phyloP scores from a whole-genome alignment of 2,888 invertebrate species.

The Hypomecis punctinalis region DNA sequence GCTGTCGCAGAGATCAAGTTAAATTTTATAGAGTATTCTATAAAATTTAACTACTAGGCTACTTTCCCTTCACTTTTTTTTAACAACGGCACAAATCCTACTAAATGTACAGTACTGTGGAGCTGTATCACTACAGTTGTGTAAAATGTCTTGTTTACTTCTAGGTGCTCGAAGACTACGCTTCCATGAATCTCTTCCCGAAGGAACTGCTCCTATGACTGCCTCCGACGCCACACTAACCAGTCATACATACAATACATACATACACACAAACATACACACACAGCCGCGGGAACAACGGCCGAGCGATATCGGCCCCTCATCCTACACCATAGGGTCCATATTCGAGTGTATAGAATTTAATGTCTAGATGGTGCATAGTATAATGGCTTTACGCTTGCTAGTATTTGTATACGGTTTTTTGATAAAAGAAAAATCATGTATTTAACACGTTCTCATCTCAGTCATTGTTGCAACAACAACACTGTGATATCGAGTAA shows the following conservation, averaged over 20 bases:
- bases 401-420: conserved; percentile 24
- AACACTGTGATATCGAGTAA: conserved; percentile 52
- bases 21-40: too few relatives aligned
- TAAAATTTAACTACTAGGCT: too few relatives aligned
- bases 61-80: too few relatives aligned
- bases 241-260: conserved; percentile 5
- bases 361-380: conserved; percentile 23
- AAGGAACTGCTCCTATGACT: conserved; percentile 87
- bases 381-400: conserved; percentile 26
- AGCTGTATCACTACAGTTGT: too few relatives aligned
- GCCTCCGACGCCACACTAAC: conserved; percentile 8
- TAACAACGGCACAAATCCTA: too few relatives aligned
- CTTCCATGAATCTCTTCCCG: conserved; percentile 93
- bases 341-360: conserved; percentile 20
- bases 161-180: conserved; percentile 92
- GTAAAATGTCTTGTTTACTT: conserved; percentile 38
- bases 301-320: conserved; percentile 20
- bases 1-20: too few relatives aligned
- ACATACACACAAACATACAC: background rate
- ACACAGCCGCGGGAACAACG: conserved; percentile 12
- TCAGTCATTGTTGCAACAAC: conserved; percentile 34
- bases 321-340: conserved; percentile 19
- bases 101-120: too few relatives aligned
- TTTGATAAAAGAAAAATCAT: conserved; percentile 22
- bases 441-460: conserved; percentile 35